phyloP scores from a whole-genome alignment of 2,888 invertebrate species.

The Trimorus sp. region DNA sequence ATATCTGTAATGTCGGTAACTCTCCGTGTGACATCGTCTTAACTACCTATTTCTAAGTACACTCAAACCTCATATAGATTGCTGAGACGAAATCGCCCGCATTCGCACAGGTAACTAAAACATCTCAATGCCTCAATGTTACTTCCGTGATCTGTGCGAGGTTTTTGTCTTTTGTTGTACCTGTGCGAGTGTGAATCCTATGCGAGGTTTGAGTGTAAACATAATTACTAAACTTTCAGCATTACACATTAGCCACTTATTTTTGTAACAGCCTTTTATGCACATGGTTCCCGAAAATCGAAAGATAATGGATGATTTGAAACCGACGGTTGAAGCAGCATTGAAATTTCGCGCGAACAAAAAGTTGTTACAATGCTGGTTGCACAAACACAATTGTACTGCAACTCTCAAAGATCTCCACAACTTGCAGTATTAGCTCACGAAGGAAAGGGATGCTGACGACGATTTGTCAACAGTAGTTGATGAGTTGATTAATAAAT shows the following conservation, averaged over 20 bases:
- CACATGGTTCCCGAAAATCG: slow-evolving; percentile 1
- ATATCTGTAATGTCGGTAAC: no score
- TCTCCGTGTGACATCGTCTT: no score
- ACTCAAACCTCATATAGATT: no score
- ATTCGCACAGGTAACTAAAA: no score
- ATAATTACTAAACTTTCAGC: no score
- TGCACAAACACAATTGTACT: neutral
- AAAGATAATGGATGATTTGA: neutral
- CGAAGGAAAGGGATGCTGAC: neutral
- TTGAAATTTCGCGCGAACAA: neutral
- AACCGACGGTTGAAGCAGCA: neutral
- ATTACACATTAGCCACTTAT: neutral
- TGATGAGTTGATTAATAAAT: neutral
- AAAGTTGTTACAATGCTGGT: neutral
- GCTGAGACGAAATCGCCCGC: no score
- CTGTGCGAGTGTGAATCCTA: no score
- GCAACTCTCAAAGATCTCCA: neutral
- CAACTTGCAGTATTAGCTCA: neutral
- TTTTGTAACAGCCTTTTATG: neutral
- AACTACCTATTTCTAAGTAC: no score
- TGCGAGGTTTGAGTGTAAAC: no score
- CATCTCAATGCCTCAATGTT: no score
- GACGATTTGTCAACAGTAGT: neutral
- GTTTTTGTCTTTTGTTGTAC: no score
- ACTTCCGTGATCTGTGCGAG: no score